Evolutionary conservation across 2,797 vertebrate genomes (phyloP), one percentile per base, ranked within the genome.

Genomic region (Simalia tracyae): DNA sequence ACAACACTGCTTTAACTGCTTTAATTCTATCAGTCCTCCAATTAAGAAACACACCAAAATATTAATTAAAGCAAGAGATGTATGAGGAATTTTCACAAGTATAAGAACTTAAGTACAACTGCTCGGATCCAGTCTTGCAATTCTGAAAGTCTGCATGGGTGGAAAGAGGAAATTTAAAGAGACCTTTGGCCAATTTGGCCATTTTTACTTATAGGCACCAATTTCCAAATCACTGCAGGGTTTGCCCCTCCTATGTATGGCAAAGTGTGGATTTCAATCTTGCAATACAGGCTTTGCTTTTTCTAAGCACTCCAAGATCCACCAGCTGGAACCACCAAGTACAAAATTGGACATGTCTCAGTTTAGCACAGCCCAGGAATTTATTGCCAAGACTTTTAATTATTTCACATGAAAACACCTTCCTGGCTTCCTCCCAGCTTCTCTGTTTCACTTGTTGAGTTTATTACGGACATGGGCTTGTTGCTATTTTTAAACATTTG

Each of bases 11-110:
- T 36, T 36, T 36, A n/a, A 42, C 81, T 94, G 76, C 54, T 10
- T 31, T 89, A 92, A 42, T 42, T 91, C 26, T 86, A 36, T 54
- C 59, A 90, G 72, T 59, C 57, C 50, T 63, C 92, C 66, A 92
- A 84, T 85, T 76, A 22, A 92, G 2, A 59, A 85, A 60, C 12
- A 50, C 3, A 8, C 3, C 63, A 1, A 14, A 90, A 84, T 87
- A 9, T 42, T 66, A 56, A 87, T 90, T 42, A 89, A 60, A 91
- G 76, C 66, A 92, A 57, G 57, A 76, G 17, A 17, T 2, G 31
- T 3, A 14, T 8, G 31, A 59, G 84, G 84, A 36, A 88, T 12
- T 60, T n/a, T 66, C 1, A 14, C 15, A 36, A 36, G 12, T 28
- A 42, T 66, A 24, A 57, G 87, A 84, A 87, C 57, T n/a, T 46